These are phyloP conservation scores for Acrobasis repandana DNA, from an alignment of 2,888 invertebrate genomes.

Conservation along the genomic window DNA sequence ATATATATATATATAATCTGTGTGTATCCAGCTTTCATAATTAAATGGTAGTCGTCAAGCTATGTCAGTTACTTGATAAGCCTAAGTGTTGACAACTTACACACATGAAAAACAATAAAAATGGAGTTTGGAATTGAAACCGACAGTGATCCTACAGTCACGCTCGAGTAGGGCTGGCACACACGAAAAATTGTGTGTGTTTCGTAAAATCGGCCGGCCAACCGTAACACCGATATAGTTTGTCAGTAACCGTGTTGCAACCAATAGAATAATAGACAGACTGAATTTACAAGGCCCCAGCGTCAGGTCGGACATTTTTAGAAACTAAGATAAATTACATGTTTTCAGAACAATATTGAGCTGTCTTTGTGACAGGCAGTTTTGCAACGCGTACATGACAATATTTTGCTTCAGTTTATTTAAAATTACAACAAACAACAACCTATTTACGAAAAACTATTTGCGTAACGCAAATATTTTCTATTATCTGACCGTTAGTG, in stretches of 20 bases:
- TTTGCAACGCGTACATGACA: background rate
- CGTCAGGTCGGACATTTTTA: conserved; percentile 40
- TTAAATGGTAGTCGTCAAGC: too few species aligned
- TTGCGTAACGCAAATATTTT: too few species aligned
- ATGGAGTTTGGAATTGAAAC: conserved; percentile 1
- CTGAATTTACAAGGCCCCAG: conserved; percentile 60
- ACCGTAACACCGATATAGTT: conserved; percentile 49
- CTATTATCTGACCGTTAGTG: too few species aligned
- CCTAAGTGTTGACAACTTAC: too few species aligned
- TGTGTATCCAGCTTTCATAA: too few species aligned
- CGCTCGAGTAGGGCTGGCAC: conserved; percentile 41
- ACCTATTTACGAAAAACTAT: too few species aligned
- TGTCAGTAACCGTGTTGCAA: conserved; percentile 46
- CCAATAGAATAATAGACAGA: conserved; percentile 41
- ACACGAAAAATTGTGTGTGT: conserved; percentile 50
- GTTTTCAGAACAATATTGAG: conserved; percentile 18
- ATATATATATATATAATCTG: too few species aligned
- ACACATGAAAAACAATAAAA: background rate
- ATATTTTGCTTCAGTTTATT: background rate
- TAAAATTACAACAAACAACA: too few species aligned
- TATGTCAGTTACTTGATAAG: too few species aligned
- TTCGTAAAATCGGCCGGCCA: conserved; percentile 60
- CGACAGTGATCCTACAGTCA: conserved; percentile 33
- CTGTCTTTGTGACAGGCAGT: background rate
- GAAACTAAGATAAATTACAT: conserved; percentile 27